Evolutionary conservation across 2,888 invertebrate species (phyloP).

Genomic region (Epinotia demarniana): DNA sequence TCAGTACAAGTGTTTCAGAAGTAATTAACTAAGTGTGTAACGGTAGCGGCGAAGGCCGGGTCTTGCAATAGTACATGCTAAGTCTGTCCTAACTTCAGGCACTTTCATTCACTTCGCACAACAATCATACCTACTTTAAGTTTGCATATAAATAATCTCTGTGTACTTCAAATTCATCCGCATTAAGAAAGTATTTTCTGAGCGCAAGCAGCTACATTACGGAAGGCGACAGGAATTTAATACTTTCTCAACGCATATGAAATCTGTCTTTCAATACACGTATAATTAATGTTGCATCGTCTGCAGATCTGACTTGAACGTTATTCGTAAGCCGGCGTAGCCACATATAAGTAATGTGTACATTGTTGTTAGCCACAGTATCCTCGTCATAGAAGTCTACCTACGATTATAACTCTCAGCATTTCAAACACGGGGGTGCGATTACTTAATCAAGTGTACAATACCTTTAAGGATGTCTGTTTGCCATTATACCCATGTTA

Average conservation of each 20-base stretch:
- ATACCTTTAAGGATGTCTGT: constrained; percentile 68
- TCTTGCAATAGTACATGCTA: constrained; percentile 75
- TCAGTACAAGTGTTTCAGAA: constrained; percentile 61
- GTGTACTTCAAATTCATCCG: constrained; percentile 48
- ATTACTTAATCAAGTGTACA: constrained; percentile 67
- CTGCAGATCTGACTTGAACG: constrained; percentile 50
- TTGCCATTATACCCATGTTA: constrained; percentile 71
- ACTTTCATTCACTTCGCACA: constrained; percentile 64
- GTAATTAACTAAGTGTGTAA: constrained; percentile 53
- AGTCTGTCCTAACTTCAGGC: constrained; percentile 57
- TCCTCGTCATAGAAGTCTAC: constrained; percentile 38
- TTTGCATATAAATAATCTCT: constrained; percentile 48
- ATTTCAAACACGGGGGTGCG: constrained; percentile 55
- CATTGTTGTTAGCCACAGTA: constrained; percentile 37
- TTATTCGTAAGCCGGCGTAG: constrained; percentile 34
- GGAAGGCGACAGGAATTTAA: constrained; percentile 15
- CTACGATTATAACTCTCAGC: constrained; percentile 45
- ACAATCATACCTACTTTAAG: constrained; percentile 55
- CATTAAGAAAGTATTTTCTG: constrained; percentile 29
- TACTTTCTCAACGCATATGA: constrained; percentile 37
- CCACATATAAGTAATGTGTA: constrained; percentile 35
- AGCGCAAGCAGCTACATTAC: constrained; percentile 39
- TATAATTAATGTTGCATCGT: constrained; percentile 46
- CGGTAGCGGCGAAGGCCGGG: constrained; percentile 71
- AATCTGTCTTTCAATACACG: constrained; percentile 27